These are phyloP conservation scores for Bradypus variegatus DNA, from an alignment of 2,797 vertebrate species.

Conservation along the genomic window DNA sequence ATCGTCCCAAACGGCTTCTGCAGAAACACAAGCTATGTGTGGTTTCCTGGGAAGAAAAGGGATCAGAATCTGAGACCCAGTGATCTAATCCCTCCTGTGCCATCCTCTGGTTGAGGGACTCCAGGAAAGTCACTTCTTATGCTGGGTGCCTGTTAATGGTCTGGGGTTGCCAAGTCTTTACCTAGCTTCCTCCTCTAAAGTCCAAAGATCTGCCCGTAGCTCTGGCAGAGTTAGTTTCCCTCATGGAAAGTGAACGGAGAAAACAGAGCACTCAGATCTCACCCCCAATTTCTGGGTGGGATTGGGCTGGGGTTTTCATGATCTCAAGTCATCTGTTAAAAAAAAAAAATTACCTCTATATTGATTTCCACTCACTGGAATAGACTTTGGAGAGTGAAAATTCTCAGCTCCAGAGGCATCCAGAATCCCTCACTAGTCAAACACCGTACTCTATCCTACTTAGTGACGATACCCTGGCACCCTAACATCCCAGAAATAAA, in stretches of 20 bases:
- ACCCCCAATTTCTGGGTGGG: background rate
- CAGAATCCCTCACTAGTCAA: background rate
- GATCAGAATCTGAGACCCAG: background rate
- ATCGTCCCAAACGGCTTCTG: no score
- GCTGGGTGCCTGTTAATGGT: background rate
- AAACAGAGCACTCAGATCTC: background rate
- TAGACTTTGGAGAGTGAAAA: background rate
- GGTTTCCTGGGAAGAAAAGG: background rate
- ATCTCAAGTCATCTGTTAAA: background rate
- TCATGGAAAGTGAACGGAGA: background rate
- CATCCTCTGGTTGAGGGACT: background rate
- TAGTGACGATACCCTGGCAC: background rate
- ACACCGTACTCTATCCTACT: background rate
- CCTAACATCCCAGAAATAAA: background rate
- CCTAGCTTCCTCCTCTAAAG: background rate
- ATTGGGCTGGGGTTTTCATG: background rate
- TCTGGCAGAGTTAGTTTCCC: background rate
- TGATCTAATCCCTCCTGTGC: background rate
- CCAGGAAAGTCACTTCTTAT: background rate
- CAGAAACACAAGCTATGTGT: background rate
- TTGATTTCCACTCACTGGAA: background rate
- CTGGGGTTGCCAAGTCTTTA: background rate
- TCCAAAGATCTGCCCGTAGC: background rate
- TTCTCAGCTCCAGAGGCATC: background rate
- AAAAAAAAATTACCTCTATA: background rate